A percentile compares a stretch with the other conserved stretches of the same genome.
Conservation (phyloP, 53 echinoderm and acorn worm species). For the Holothuria leucospilota region DNA sequence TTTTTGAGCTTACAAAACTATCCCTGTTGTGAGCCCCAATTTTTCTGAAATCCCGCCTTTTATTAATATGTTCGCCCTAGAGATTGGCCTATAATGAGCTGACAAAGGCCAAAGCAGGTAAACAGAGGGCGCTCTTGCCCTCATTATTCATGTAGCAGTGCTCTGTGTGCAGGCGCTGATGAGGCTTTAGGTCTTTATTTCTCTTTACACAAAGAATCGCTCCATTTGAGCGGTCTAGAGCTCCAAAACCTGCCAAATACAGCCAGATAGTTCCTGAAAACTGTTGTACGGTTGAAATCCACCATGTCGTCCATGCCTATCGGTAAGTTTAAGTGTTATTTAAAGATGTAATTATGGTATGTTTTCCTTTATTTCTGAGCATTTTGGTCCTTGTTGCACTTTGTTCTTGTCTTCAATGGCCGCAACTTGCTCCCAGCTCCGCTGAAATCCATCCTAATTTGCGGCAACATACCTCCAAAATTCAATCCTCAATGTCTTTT, state of each 20-base stretch:
- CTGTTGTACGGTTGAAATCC: slow-evolving; percentile 24
- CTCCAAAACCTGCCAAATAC: slow-evolving; percentile 43
- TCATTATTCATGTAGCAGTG: slow-evolving; percentile 58
- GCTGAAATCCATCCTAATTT: slow-evolving; percentile 40
- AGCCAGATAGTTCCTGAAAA: slow-evolving; percentile 41
- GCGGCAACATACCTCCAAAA: slow-evolving; percentile 43
- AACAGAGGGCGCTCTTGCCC: slow-evolving; percentile 54
- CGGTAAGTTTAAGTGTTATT: slow-evolving; percentile 44
- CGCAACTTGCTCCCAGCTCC: slow-evolving; percentile 49
- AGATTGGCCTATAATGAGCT: slow-evolving; percentile 52
- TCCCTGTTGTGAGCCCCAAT: slow-evolving; percentile 48
- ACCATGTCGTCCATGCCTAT: slow-evolving; percentile 59
- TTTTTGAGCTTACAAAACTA: slow-evolving; percentile 8
- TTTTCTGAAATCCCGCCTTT: slow-evolving; percentile 57
- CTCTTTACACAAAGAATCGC: slow-evolving; percentile 58
- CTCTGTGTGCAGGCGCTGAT: slow-evolving; percentile 48
- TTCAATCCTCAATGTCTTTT: slow-evolving; percentile 39
- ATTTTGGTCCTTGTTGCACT: slow-evolving; percentile 49
- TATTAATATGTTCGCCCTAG: slow-evolving; percentile 46
- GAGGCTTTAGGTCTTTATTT: slow-evolving; percentile 54
- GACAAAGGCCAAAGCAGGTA: slow-evolving; percentile 56
- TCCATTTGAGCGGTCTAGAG: slow-evolving; percentile 45
- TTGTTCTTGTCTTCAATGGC: slow-evolving; percentile 58
- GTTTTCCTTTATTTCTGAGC: slow-evolving; percentile 49
- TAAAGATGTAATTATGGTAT: slow-evolving; percentile 37